Evolutionary conservation across 2,113 vertebrate genomes (phyloP), one percentile per base, ranked within the genome.

Genomic region (Periophthalmodon schlosseri): DNA sequence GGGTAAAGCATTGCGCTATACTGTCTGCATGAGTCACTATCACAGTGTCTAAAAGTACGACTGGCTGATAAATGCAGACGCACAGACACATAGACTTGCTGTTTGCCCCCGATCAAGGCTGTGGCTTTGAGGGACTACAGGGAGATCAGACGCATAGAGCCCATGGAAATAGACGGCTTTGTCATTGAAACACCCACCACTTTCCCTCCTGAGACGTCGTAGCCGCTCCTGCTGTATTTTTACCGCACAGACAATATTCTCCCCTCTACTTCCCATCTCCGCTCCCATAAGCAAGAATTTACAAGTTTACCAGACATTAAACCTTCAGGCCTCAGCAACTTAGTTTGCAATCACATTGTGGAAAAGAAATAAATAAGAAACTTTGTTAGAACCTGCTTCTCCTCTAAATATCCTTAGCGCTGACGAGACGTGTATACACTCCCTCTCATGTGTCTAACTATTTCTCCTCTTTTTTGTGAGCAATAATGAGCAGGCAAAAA

Each of bases 31-130:
- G 95, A 96, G 95, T 95, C 95, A 95, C 95, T 95, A 95, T 50
- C 80, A 80, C 81, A 56, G 68, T 77, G 78, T 75, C 74, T 58
- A 68, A 81, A 84, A 81, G 79, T 47, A 21, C 14, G 46, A 52
- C 83, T 82, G 79, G 95, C 95, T 94, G 95, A 96, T 95, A 94
- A 94, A 96, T 75, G 54, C 69, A 75, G 9, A 66, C 67, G 47
- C 52, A 46, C 28, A 50, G 61, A 60, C 57, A 63, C 15, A 82
- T 54, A 52, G 52, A 47, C 12, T 49, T 10, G 28, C 63, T 94
- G 95, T 98, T 97, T 96, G 95, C 94, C 88, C 63, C 94, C 95
- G 95, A 98, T 97, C 95, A 97, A 96, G 95, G 92, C 92, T 54
- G 91, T 94, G 95, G 95, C 96, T 96, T 95, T 94, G 91, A 95